phyloP scores from a whole-genome alignment of 1,140 invertebrate genomes.

The Zaprionus africanus region DNA sequence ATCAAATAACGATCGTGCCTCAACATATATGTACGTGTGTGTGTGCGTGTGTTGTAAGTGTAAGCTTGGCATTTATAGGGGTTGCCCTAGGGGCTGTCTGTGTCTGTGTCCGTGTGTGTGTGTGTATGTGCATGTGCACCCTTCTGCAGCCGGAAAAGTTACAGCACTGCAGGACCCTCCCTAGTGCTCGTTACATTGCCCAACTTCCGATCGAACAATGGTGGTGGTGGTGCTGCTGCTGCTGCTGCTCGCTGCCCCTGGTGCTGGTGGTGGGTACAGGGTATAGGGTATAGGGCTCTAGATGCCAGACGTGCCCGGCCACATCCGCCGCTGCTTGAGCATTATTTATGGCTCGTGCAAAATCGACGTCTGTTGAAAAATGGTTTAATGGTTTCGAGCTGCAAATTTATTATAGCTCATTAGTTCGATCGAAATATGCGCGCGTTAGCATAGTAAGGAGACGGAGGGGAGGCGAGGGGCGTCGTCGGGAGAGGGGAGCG shows the following conservation, averaged over 20 bases:
- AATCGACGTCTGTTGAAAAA: slow-evolving; percentile 77
- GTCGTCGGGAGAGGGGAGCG: too few relatives aligned
- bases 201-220: slow-evolving; percentile 58
- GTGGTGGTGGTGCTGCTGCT: slow-evolving; percentile 19
- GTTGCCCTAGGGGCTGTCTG: slow-evolving; percentile 39
- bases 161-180: slow-evolving; percentile 46
- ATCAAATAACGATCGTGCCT: slow-evolving; percentile 75
- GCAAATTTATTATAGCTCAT: slow-evolving; percentile 78
- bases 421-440: slow-evolving; percentile 62
- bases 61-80: slow-evolving; percentile 76
- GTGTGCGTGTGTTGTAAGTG: slow-evolving; percentile 54
- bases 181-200: slow-evolving; percentile 56
- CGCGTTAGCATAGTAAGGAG: neutral
- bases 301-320: slow-evolving; percentile 56
- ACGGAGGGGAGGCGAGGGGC: neutral
- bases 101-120: too few relatives aligned
- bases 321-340: slow-evolving; percentile 61
- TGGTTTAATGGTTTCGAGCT: slow-evolving; percentile 63
- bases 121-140: slow-evolving; percentile 17
- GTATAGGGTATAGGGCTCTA: too few relatives aligned
- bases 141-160: slow-evolving; percentile 46
- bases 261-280: neutral
- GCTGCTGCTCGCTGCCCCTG: neutral
- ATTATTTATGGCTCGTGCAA: slow-evolving; percentile 81
- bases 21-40: slow-evolving; percentile 12